Evolutionary conservation across 2,113 vertebrate genomes (phyloP).

Genomic region (Loxodonta africana): DNA sequence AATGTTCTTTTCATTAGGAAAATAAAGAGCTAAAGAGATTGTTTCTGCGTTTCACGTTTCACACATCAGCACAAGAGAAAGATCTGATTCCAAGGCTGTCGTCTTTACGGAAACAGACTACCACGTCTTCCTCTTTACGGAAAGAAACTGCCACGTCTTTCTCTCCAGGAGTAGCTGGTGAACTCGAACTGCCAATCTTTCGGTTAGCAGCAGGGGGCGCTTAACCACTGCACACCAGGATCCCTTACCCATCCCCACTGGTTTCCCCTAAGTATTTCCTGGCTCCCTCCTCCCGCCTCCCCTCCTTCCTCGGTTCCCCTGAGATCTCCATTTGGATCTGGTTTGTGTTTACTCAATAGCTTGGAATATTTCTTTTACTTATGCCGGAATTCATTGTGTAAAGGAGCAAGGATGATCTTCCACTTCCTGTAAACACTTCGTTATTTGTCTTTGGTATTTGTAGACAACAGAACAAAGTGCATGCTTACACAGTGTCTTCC

Average conservation of each 20-base stretch:
- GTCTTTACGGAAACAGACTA: not conserved
- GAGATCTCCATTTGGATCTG: not conserved
- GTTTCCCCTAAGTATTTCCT: fast-evolving
- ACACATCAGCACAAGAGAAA: not conserved
- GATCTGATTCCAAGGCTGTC: not conserved
- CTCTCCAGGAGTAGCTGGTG: not conserved
- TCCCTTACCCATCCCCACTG: not conserved
- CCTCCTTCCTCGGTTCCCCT: not conserved
- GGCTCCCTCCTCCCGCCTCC: too few species aligned
- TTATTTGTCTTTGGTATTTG: constrained; percentile 77
- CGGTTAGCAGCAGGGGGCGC: not conserved
- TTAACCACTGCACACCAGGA: not conserved
- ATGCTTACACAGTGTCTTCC: constrained; percentile 59
- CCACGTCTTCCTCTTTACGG: not conserved
- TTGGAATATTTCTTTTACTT: constrained; percentile 48
- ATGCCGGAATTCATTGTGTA: constrained; percentile 57
- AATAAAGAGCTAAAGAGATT: not conserved
- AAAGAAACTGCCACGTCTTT: not conserved
- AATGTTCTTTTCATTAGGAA: constrained; percentile 5
- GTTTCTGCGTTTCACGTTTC: not conserved
- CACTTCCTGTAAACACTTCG: constrained; percentile 71
- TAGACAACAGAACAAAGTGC: constrained; percentile 66
- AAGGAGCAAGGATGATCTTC: constrained; percentile 46
- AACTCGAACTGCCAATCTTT: not conserved
- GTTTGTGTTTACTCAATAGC: constrained; percentile 38